phyloP scores from a whole-genome alignment of 2,797 vertebrate species.

The Cirrhinus mrigala region DNA sequence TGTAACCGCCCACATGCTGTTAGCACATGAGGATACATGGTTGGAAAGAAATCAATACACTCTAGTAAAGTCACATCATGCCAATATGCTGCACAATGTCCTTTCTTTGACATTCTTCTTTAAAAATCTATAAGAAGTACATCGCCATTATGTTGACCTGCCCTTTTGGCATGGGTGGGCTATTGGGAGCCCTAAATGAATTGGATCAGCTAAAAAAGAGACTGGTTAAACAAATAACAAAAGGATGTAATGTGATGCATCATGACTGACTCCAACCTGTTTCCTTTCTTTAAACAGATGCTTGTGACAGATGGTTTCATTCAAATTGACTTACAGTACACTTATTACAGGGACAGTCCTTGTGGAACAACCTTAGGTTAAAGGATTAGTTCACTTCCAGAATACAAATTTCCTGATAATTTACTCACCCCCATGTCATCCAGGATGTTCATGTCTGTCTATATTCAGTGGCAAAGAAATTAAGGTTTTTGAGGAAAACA shows the following conservation, averaged over 20 bases:
- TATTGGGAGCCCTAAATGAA: constrained; percentile 52
- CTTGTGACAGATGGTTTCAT: not conserved
- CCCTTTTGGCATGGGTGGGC: constrained; percentile 70
- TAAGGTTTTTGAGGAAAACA: no score
- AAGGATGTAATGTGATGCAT: not conserved
- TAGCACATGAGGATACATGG: constrained; percentile 66
- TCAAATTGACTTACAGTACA: not conserved
- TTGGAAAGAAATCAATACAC: constrained; percentile 74
- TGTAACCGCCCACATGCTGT: constrained; percentile 63
- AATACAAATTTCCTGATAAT: no score
- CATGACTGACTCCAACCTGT: not conserved
- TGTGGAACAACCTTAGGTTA: not conserved
- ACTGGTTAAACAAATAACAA: constrained; percentile 7
- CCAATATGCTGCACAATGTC: constrained; percentile 67
- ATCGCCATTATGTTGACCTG: constrained; percentile 60
- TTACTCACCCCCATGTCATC: no score
- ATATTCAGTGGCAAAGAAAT: no score
- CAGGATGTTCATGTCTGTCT: no score
- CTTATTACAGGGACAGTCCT: constrained; percentile 26
- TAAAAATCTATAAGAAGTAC: constrained; percentile 69
- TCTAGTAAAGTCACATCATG: constrained; percentile 68
- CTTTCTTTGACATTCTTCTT: constrained; percentile 64
- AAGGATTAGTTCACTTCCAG: no score
- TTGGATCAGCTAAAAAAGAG: constrained; percentile 29
- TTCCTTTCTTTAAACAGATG: not conserved